phyloP scores from a whole-genome alignment of 2,888 invertebrate genomes.

The Noctua janthina region DNA sequence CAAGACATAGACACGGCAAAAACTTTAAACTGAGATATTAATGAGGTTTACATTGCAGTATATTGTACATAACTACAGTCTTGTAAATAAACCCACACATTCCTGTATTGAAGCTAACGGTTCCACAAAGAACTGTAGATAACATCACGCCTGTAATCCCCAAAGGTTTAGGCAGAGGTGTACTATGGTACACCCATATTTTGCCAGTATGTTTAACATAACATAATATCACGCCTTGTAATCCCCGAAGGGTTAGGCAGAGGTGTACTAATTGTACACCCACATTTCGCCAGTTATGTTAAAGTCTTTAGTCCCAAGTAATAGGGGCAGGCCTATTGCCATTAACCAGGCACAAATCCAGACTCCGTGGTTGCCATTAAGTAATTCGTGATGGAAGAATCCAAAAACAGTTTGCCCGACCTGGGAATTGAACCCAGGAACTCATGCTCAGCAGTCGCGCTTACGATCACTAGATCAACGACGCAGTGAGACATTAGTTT shows the following conservation, averaged over 20 bases:
- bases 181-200: no score
- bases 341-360: no score
- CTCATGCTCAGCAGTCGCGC: no score
- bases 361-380: no score
- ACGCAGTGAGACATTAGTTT: neutral
- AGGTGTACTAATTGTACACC: no score
- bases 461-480: no score
- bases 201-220: neutral
- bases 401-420: no score
- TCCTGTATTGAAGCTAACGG: neutral
- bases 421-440: no score
- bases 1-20: slow-evolving; percentile 44
- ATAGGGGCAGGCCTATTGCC: no score
- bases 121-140: neutral
- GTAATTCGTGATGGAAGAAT: no score
- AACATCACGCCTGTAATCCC: neutral
- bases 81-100: slow-evolving; percentile 26
- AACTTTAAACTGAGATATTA: slow-evolving; percentile 54
- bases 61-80: slow-evolving; percentile 17
- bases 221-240: neutral
- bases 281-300: no score
- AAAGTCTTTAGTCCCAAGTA: neutral
- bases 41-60: slow-evolving; percentile 43
- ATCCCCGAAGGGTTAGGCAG: neutral
- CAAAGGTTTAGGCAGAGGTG: neutral